phyloP scores from a whole-genome alignment of 2,888 invertebrate genomes.

The Melanchra persicariae region DNA sequence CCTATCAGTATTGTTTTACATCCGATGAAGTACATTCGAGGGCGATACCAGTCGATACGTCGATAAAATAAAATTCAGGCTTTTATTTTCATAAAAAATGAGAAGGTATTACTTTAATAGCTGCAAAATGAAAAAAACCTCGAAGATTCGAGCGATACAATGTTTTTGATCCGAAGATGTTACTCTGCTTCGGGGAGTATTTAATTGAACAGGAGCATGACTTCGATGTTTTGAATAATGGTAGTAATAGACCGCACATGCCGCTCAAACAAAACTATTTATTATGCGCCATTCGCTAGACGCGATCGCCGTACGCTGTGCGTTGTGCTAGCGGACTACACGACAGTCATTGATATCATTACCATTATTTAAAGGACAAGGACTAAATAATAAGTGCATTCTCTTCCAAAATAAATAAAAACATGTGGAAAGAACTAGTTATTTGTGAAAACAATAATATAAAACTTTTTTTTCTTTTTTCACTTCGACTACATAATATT shows the following conservation, averaged over 20 bases:
- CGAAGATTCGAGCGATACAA: constrained; percentile 79
- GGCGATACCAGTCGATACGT: constrained; percentile 81
- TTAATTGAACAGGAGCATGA: constrained; percentile 87
- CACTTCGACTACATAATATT: not conserved
- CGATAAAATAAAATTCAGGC: constrained; percentile 85
- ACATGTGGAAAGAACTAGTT: not conserved
- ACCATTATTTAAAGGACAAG: constrained; percentile 27
- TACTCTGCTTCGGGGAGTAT: constrained; percentile 79
- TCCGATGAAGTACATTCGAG: constrained; percentile 83
- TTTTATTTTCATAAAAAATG: constrained; percentile 81
- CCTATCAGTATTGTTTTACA: constrained; percentile 87
- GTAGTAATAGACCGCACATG: constrained; percentile 82
- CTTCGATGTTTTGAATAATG: constrained; percentile 86
- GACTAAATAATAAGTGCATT: not conserved
- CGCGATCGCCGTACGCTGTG: constrained; percentile 43
- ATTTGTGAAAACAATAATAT: not conserved
- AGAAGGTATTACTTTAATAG: constrained; percentile 85
- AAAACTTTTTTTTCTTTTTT: too few species aligned
- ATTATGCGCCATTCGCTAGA: constrained; percentile 63
- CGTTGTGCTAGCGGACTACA: constrained; percentile 45
- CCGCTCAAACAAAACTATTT: constrained; percentile 76
- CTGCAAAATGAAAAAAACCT: constrained; percentile 82
- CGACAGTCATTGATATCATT: constrained; percentile 54
- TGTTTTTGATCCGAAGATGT: constrained; percentile 79
- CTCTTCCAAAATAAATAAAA: not conserved